Conservation (phyloP, 2,888 invertebrate species). For the Malachius bipustulatus region DNA sequence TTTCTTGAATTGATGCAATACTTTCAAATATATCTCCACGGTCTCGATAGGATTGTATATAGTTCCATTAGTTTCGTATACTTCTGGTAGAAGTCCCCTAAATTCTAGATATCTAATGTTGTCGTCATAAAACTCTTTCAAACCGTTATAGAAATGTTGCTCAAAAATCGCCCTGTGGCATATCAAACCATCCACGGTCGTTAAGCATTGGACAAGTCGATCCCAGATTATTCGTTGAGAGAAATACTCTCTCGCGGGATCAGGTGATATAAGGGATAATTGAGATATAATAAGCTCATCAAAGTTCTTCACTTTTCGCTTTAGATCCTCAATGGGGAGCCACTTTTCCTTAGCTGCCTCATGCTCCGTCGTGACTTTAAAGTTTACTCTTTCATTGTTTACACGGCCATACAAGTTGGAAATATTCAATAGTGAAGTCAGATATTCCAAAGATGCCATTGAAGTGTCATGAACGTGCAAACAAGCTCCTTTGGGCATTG, state of each 20-base stretch:
- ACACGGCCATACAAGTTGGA: too few relatives aligned
- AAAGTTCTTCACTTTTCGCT: too few relatives aligned
- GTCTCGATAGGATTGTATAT: conserved; percentile 35
- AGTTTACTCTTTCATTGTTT: too few relatives aligned
- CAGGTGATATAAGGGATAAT: neutral
- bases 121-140: conserved; percentile 44
- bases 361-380: too few relatives aligned
- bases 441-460: neutral
- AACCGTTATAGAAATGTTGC: conserved; percentile 37
- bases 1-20: conserved; percentile 38
- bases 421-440: too few relatives aligned
- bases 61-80: conserved; percentile 42
- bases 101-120: conserved; percentile 47
- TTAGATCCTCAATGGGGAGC: too few relatives aligned
- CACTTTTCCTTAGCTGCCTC: too few relatives aligned
- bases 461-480: neutral
- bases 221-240: neutral
- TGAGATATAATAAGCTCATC: neutral
- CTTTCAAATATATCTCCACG: conserved; percentile 36
- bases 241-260: neutral
- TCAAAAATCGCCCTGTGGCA: neutral
- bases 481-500: neutral
- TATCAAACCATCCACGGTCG: neutral
- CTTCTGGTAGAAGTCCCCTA: conserved; percentile 35
- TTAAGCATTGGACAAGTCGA: neutral